Base-by-base conservation (phyloP, 1,140 invertebrate species). In the Anastrepha ludens region DNA sequence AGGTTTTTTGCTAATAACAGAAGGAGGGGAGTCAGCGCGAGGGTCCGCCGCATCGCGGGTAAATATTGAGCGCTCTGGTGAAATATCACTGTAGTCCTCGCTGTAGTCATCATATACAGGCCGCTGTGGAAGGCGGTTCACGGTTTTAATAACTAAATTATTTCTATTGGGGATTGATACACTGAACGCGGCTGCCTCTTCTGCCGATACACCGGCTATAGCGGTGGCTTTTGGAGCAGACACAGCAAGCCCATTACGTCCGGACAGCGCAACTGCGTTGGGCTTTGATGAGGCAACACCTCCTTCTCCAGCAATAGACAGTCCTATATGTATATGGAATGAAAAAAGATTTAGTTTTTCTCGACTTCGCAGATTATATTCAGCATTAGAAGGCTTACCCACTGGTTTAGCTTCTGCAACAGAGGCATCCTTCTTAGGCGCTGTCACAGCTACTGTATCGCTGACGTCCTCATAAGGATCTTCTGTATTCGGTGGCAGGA, bases 401-500 rank as follows among this genome's bases (percentile, higher is more conserved):
- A 96, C 94, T 86, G 96, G 96, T 90, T 96, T 96, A 2, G 96
- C 96, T 92, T 96, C 96, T 85, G 96, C 96, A 62, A 96, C 94
- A 0, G 94, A 95, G 11, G 95, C 94, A 87, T 94, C 94, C 17
- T 95, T 94, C 9, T 94, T 93, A 15, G 94, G 94, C 9, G 94
- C 93, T 86, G 94, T 94, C 11, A 94, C 93, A 15, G 93, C 90
- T 3, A 94, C 93, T 8, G 90, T 90, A 44, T 94, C 94, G 20
- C 91, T 90, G 2, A 92, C 91, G 88, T 93, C 92, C 86, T 93
- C 92, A 67, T 92, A 93, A 87, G 91, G 91, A 90, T 93, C 91
- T 7, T 93, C 92, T 65, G 39, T 88, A 86, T 90, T 90, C 74
- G 90, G 89, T 2, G 92, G 91, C 89, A 92, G 74, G 9, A 92